phyloP scores from a whole-genome alignment of 2,888 invertebrate species.

The Agrotis exclamationis region DNA sequence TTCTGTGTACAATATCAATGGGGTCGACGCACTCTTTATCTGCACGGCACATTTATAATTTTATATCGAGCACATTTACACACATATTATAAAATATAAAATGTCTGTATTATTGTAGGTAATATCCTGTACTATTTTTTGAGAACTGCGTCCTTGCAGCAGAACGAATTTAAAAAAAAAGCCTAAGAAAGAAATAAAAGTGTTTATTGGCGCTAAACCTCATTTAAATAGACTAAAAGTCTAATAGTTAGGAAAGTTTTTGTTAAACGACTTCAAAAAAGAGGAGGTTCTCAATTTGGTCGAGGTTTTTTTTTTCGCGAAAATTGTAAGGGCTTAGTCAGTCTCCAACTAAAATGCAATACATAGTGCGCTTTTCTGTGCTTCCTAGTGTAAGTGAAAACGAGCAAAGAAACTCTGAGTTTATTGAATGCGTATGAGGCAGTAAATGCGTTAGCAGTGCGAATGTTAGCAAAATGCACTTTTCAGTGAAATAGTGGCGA shows the following conservation, averaged over 20 bases:
- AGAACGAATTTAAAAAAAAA: too few relatives aligned
- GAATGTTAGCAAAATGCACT: background rate
- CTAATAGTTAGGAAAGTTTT: too few relatives aligned
- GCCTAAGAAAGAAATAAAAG: too few relatives aligned
- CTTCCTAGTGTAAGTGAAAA: background rate
- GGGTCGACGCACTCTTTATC: conserved; percentile 71
- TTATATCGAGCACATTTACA: conserved; percentile 28
- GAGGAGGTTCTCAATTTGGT: too few relatives aligned
- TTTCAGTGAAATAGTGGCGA: conserved; percentile 9
- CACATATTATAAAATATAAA: background rate
- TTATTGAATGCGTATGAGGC: conserved; percentile 15
- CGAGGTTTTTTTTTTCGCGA: too few relatives aligned
- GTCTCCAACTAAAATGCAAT: too few relatives aligned
- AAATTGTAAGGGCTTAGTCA: too few relatives aligned
- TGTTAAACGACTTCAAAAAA: too few relatives aligned
- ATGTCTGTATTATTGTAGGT: conserved; percentile 1
- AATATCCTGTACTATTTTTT: background rate
- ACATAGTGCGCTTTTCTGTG: background rate
- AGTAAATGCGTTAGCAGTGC: background rate
- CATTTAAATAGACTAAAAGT: too few relatives aligned
- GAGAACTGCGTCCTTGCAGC: background rate
- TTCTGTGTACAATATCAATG: conserved; percentile 60
- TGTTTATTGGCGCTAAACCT: too few relatives aligned
- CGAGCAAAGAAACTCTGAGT: background rate
- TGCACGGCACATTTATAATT: conserved; percentile 28